These are phyloP conservation scores for Tigriopus californicus DNA, from an alignment of 2,888 invertebrate species.

Conservation along the genomic window DNA sequence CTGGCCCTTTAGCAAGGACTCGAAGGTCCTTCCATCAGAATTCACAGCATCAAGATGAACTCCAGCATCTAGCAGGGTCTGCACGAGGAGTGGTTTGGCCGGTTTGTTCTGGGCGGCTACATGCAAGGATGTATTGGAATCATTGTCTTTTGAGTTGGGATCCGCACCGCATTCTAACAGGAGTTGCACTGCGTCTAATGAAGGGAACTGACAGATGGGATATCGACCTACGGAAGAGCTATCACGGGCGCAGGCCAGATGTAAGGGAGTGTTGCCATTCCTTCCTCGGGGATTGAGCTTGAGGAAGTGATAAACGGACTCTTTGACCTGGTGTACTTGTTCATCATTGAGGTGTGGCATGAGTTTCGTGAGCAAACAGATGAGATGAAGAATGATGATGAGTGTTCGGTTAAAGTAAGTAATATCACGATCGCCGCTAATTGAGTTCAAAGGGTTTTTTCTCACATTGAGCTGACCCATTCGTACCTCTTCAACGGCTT, in stretches of 20 bases:
- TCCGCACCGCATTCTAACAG: constrained; percentile 33
- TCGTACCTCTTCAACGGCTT: constrained; percentile 12
- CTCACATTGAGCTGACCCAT: neutral
- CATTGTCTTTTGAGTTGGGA: constrained; percentile 55
- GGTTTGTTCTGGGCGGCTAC: constrained; percentile 49
- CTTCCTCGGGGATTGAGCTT: constrained; percentile 39
- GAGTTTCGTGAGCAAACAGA: constrained; percentile 48
- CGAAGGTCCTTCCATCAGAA: constrained; percentile 53
- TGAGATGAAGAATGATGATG: constrained; percentile 64
- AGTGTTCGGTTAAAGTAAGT: constrained; percentile 62
- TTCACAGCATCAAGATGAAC: constrained; percentile 69
- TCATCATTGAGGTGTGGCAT: constrained; percentile 25
- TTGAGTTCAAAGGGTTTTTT: neutral
- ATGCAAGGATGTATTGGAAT: constrained; percentile 73
- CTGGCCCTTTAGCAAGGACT: constrained; percentile 42
- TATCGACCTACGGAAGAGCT: constrained; percentile 44
- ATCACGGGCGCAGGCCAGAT: constrained; percentile 51
- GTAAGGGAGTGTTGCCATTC: constrained; percentile 27
- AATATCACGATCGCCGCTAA: constrained; percentile 44
- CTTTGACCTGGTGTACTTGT: constrained; percentile 35
- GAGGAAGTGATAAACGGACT: constrained; percentile 57
- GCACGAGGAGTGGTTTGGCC: constrained; percentile 48
- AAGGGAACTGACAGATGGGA: constrained; percentile 50
- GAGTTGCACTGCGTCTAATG: constrained; percentile 46
- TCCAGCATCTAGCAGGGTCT: constrained; percentile 52